Evolutionary conservation across 2,113 vertebrate genomes (phyloP).

Genomic region (Megaptera novaeangliae): DNA sequence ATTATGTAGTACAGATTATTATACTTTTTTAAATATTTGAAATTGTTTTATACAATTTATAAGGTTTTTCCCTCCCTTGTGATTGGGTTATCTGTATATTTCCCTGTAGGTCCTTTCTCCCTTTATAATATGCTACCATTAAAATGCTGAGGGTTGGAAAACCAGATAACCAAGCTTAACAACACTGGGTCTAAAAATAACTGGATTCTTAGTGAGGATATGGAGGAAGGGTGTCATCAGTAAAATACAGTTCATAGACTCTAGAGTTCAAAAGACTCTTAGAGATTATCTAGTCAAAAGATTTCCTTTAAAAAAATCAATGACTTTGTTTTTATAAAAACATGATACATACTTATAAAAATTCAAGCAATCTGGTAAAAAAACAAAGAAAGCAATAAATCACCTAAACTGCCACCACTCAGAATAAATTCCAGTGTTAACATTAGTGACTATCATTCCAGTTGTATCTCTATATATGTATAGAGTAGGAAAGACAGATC

Average conservation of each 20-base stretch:
- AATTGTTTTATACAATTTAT: not conserved
- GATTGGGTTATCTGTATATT: not conserved
- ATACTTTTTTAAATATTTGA: not conserved
- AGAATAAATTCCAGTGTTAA: conserved; percentile 4
- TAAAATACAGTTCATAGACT: conserved; percentile 3
- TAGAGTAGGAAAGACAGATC: not conserved
- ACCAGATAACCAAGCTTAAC: conserved; percentile 13
- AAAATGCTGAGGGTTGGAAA: conserved; percentile 35
- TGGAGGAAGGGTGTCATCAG: not conserved
- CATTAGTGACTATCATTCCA: not conserved
- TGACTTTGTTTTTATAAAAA: conserved; percentile 16
- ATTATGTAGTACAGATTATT: not conserved
- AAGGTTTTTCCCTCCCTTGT: not conserved
- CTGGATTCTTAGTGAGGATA: not conserved
- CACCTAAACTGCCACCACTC: not conserved
- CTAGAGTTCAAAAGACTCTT: conserved; percentile 7
- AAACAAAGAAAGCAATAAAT: not conserved
- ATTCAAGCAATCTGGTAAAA: conserved; percentile 12
- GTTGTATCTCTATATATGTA: not conserved
- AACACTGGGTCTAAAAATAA: conserved; percentile 34
- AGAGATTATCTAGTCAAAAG: not conserved
- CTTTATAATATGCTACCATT: not conserved
- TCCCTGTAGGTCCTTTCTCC: not conserved
- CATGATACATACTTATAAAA: not conserved
- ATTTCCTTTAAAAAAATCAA: not conserved